Evolutionary conservation across 2,113 vertebrate species (phyloP), one percentile per base, ranked within the genome.

Genomic region (Henicopernis longicauda): DNA sequence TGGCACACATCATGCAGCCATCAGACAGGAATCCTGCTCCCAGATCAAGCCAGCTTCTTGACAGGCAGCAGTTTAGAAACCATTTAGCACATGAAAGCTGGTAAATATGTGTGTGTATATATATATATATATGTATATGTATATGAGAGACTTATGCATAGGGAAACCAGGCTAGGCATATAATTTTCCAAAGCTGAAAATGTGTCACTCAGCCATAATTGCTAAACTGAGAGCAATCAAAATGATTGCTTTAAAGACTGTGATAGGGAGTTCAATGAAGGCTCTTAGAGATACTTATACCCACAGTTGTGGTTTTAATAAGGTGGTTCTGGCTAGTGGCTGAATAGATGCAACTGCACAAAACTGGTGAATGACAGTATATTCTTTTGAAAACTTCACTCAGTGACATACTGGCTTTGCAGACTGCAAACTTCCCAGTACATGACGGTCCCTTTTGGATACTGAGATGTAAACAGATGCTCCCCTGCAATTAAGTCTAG

Each of bases 41-140:
- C 26, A 17, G 34, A 82, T 49, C 78, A 90, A 93, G 73, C 44
- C 96, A 85, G 82, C 82, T 83, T 57, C 71, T 69, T 85, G 62
- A 90, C 73, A 86, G 42, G 74, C 78, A 95, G 84, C 78, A 82
- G 52, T 81, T 90, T 87, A 86, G 79, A 93, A 94, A 65, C 91
- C 63, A 20, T 65, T 96, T 67, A 95, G 49, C 93, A 82, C 77
- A 42, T 19, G 84, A 72, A 66, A 87, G 74, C 58, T 42, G 54
- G 69, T 79, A 76, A 96, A 95, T 93, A 40, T 0, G 23, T 34
- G 83, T 45, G 40, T 40, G 11, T 40, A 40, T 40, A 0, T 23
- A 17, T 74, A 16, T 40, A 40, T 40, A 40, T 40, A 0, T 23
- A 17, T 74, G 13, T 86, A 8, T 73, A 65, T 91, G 78, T 11